Evolutionary conservation across 1,140 invertebrate genomes (phyloP).

Genomic region (Bilobella aurantiaca): DNA sequence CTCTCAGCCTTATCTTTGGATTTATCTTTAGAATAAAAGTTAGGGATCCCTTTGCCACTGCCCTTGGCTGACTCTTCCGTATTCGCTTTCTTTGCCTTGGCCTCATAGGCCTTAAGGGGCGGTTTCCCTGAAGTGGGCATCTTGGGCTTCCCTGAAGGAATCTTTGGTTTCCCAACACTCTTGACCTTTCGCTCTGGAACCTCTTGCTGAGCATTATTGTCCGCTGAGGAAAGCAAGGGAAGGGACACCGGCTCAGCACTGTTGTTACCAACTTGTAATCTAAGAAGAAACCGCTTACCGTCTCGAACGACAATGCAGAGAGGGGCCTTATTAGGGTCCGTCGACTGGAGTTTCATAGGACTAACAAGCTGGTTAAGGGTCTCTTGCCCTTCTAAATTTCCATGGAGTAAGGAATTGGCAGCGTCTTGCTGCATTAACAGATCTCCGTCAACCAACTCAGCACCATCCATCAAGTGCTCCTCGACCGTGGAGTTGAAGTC

Average conservation of each 20-base stretch:
- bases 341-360: not conserved
- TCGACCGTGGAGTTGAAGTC: slow-evolving; percentile 17
- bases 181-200: not conserved
- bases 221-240: too few relatives aligned
- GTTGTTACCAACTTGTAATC: not conserved
- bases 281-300: slow-evolving; percentile 22
- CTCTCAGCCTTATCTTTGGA: too few relatives aligned
- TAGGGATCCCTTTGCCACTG: not conserved
- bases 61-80: not conserved
- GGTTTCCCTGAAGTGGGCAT: slow-evolving; percentile 5
- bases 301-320: slow-evolving; percentile 15
- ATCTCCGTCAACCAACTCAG: not conserved
- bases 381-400: not conserved
- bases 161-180: not conserved
- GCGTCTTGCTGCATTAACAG: too few relatives aligned
- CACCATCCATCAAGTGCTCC: slow-evolving; percentile 12
- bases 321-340: not conserved
- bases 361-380: not conserved
- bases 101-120: not conserved
- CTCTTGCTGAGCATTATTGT: not conserved
- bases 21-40: slow-evolving; percentile 2
- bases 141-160: not conserved
- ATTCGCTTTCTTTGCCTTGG: not conserved
- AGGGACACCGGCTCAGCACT: not conserved
- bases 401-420: not conserved